A percentile compares a stretch with the other conserved stretches of the same genome.
phyloP scores from a whole-genome alignment of 2,797 vertebrate species.

The Tolypeutes matacus region DNA sequence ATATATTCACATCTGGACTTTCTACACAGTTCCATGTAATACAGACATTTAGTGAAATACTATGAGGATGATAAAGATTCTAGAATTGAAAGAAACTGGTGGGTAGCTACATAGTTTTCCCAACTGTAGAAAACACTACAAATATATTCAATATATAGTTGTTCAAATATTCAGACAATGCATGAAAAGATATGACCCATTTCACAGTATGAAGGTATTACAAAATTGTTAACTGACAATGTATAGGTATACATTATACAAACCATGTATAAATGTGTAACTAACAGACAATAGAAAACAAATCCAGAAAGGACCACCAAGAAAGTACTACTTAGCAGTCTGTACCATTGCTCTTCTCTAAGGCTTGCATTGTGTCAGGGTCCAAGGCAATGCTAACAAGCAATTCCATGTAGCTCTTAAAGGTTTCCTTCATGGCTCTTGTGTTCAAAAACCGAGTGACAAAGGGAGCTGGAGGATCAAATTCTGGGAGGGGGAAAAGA shows the following conservation, averaged over 20 bases:
- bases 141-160: slow-evolving; percentile 48
- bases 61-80: background rate
- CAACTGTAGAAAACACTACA: slow-evolving; percentile 44
- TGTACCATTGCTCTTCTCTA: slow-evolving; percentile 96
- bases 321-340: slow-evolving; percentile 70
- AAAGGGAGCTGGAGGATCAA: slow-evolving; percentile 92
- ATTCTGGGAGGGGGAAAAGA: slow-evolving; percentile 89
- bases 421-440: slow-evolving; percentile 98
- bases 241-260: slow-evolving; percentile 17
- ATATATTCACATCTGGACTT: slow-evolving; percentile 4
- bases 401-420: slow-evolving; percentile 97
- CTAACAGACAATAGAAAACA: slow-evolving; percentile 26
- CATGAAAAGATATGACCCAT: slow-evolving; percentile 8
- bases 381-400: slow-evolving; percentile 96
- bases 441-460: slow-evolving; percentile 96
- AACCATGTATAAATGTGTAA: background rate
- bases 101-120: background rate
- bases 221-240: slow-evolving; percentile 40
- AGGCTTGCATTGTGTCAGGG: slow-evolving; percentile 94
- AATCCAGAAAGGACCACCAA: slow-evolving; percentile 40
- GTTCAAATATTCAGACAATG: slow-evolving; percentile 50
- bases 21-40: background rate
- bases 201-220: slow-evolving; percentile 13
- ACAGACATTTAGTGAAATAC: background rate
- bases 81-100: slow-evolving; percentile 48